phyloP scores from a whole-genome alignment of 2,113 vertebrate species.

The Rhea pennata region DNA sequence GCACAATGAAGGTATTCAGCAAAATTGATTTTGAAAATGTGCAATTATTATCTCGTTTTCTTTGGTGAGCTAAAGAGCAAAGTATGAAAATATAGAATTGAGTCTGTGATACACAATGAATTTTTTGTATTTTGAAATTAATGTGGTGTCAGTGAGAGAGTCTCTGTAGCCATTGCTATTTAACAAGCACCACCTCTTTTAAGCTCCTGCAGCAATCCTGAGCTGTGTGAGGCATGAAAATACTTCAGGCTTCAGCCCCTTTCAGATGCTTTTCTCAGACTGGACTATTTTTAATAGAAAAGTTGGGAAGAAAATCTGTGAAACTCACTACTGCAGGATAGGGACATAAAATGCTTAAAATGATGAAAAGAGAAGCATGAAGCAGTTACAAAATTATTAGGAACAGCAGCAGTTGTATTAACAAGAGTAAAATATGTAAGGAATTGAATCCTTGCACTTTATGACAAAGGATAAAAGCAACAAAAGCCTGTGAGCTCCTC shows the following conservation, averaged over 20 bases:
- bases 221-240: neutral
- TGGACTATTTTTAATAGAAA: neutral
- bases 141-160: neutral
- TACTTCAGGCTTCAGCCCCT: neutral
- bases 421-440: neutral
- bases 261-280: neutral
- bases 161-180: neutral
- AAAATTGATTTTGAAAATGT: neutral
- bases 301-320: neutral
- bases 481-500: neutral
- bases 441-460: neutral
- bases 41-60: neutral
- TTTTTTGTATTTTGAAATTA: neutral
- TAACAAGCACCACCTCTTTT: neutral
- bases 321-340: neutral
- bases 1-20: slow-evolving; percentile 34
- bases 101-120: neutral
- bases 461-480: neutral
- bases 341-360: neutral
- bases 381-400: neutral
- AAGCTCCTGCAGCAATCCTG: neutral
- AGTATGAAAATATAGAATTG: neutral
- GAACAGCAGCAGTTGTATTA: neutral
- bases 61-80: neutral
- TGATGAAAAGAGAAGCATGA: neutral